phyloP scores from a whole-genome alignment of 2,797 vertebrate genomes.

The Falco cherrug region DNA sequence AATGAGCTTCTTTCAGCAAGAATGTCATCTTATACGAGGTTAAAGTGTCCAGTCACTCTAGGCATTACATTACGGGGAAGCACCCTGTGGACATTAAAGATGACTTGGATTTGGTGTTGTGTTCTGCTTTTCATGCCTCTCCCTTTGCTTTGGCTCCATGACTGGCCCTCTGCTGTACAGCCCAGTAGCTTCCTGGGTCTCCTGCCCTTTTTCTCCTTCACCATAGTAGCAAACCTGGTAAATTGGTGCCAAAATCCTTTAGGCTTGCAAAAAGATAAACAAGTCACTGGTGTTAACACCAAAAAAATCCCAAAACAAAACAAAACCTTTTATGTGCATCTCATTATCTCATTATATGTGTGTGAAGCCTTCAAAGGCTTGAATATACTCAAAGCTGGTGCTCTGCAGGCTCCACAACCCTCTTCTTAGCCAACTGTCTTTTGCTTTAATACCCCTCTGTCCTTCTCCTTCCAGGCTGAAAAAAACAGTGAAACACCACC shows the following conservation, averaged over 20 bases:
- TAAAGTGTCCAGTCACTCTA: background rate
- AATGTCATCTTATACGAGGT: background rate
- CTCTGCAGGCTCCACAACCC: background rate
- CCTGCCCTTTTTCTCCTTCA: background rate
- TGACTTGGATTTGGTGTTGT: background rate
- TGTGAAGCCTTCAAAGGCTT: background rate
- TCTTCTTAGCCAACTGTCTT: background rate
- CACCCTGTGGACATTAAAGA: background rate
- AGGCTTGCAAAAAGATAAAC: background rate
- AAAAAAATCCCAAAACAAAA: rapidly evolving
- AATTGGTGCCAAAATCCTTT: background rate
- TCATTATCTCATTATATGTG: background rate
- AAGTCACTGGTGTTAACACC: background rate
- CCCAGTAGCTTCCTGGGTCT: background rate
- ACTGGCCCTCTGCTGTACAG: background rate
- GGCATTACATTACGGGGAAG: background rate
- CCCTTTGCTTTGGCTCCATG: background rate
- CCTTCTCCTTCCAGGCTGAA: background rate
- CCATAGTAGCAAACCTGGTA: background rate
- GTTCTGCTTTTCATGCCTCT: background rate
- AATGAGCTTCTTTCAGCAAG: background rate
- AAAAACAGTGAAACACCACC: background rate
- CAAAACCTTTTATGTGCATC: background rate
- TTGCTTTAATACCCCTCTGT: background rate
- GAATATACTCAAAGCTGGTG: background rate